Evolutionary conservation across 2,113 vertebrate species (phyloP), one percentile per base, ranked within the genome.

Genomic region (Anguilla rostrata): DNA sequence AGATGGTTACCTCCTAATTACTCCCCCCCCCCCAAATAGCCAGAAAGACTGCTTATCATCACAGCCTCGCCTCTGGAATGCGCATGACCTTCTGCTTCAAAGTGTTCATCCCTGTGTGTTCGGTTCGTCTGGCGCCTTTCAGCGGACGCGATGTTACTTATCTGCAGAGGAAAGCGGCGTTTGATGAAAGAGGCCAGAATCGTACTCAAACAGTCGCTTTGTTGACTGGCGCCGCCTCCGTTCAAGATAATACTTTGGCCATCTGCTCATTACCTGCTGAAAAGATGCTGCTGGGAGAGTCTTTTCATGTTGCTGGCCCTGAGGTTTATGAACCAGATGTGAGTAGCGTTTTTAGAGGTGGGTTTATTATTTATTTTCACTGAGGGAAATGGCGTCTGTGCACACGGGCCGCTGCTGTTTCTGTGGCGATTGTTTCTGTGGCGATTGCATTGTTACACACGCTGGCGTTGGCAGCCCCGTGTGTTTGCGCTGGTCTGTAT

Each of bases 31-130:
- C 84, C 75, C 46, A 29, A n/a, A 85, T 9, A 14, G 12, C 11
- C 49, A 2, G 12, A 90, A 83, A 78, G 71, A 66, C 46, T 86
- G 85, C 88, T 92, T 89, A 91, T 91, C 88, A 78, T 84, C 84
- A 87, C 88, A 89, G 83, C 78, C 43, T 29, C 26, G 84, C 78
- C 41, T 78, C 78, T 71, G 53, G 2, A 90, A 92, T 92, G 87
- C 82, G 20, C 14, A 39, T 91, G 88, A 92, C 92, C 90, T 93
- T 91, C 89, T 60, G 12, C 83, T 89, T 93, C 85, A 90, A 90
- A 91, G 89, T 84, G 57, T 63, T 78, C 9, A 39, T 1, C 29
- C 56, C 20, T 81, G 43, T 63, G 26, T 81, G 43, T 84, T 22
- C 43, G 86, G 41, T 87, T 81, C 78, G 34, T 81, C 39, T 53